These are phyloP conservation scores for Cuculus canorus DNA, from an alignment of 2,797 vertebrate species.

Conservation along the genomic window DNA sequence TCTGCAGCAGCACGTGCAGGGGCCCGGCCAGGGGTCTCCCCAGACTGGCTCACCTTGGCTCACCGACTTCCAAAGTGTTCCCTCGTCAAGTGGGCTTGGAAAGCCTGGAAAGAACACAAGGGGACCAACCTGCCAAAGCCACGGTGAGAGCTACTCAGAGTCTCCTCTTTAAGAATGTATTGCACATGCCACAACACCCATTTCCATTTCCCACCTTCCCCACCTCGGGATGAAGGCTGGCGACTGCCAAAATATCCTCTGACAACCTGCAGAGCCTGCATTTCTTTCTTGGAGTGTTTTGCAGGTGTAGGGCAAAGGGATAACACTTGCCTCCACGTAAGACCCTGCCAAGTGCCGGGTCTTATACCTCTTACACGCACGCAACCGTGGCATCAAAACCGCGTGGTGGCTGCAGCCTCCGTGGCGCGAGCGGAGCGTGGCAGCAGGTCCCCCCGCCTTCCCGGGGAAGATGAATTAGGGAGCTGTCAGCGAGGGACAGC, in stretches of 20 bases:
- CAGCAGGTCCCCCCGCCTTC: not conserved
- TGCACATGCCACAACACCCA: accelerated
- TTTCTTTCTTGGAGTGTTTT: no score
- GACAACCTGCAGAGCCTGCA: no score
- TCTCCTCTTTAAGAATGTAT: accelerated
- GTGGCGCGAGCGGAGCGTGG: not conserved
- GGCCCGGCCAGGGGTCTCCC: accelerated
- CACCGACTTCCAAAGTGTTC: not conserved
- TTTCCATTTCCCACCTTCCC: not conserved
- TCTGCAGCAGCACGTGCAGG: not conserved
- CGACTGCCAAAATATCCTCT: not conserved
- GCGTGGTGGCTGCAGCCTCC: not conserved
- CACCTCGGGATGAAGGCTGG: not conserved
- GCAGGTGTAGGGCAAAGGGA: no score
- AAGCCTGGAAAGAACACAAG: not conserved
- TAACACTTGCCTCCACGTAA: accelerated
- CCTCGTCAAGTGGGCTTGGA: not conserved
- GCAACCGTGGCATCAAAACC: accelerated
- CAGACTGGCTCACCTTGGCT: not conserved
- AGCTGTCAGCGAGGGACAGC: conserved; percentile 91
- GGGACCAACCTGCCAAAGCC: not conserved
- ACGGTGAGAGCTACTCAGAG: no score
- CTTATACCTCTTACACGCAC: not conserved
- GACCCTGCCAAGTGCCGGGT: not conserved
- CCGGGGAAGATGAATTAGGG: conserved; percentile 89